Percentiles rank a stretch among this genome's conserved stretches.
These are phyloP conservation scores for Mamestra configurata DNA, from an alignment of 1,140 invertebrate species.

Conservation along the genomic window DNA sequence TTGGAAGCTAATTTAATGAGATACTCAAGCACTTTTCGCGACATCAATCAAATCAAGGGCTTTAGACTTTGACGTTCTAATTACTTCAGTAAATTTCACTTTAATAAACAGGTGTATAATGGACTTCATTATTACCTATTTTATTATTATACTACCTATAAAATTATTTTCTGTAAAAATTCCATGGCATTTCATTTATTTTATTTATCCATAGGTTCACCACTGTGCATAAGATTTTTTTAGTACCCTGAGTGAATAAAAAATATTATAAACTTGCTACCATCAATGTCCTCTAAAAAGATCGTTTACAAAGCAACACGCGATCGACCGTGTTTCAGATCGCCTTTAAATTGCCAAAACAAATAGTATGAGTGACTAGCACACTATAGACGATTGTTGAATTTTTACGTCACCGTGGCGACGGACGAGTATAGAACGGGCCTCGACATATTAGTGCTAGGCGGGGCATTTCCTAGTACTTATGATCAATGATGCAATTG, in stretches of 20 bases:
- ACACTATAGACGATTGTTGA: constrained; percentile 23
- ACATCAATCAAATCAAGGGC: neutral
- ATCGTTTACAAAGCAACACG: neutral
- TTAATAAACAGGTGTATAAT: neutral
- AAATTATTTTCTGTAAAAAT: neutral
- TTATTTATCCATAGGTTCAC: too few species aligned
- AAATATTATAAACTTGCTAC: neutral
- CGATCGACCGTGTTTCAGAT: neutral
- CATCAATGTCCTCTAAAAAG: neutral
- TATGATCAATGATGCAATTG: too few species aligned
- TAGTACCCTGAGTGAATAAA: too few species aligned
- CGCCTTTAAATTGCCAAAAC: neutral
- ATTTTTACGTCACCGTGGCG: constrained; percentile 20
- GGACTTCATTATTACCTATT: too few species aligned
- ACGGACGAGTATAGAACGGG: neutral
- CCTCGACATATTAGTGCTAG: neutral
- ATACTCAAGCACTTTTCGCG: neutral
- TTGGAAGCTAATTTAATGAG: neutral
- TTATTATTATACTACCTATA: too few species aligned
- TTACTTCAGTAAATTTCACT: neutral
- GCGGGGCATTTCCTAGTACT: constrained; percentile 15
- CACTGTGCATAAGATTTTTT: too few species aligned
- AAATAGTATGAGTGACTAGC: constrained; percentile 8
- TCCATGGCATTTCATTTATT: too few species aligned
- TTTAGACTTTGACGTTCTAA: neutral